Percentiles rank a stretch among this genome's conserved stretches.
Conservation (phyloP, 2,888 invertebrate species). For the Drosophila parthenogenetica region DNA sequence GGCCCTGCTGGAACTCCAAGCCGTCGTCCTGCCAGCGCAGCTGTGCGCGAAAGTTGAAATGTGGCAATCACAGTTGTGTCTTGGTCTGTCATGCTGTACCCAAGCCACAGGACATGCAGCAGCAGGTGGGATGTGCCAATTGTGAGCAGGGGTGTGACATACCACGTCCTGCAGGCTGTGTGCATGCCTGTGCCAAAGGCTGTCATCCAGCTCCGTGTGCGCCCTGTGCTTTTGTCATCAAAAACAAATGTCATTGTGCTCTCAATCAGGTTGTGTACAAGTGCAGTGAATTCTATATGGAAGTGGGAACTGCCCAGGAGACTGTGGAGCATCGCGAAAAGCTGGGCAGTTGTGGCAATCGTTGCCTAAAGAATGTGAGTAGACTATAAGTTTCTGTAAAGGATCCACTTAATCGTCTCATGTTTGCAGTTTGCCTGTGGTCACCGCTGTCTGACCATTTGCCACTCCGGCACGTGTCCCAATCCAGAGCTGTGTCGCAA, state of each 20-base stretch:
- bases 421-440: conserved; percentile 90
- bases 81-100: conserved; percentile 90
- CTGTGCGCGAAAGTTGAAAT: conserved; percentile 90
- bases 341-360: conserved; percentile 89
- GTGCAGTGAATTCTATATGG: conserved; percentile 89
- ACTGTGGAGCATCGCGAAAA: conserved; percentile 75
- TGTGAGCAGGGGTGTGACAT: conserved; percentile 88
- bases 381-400: not conserved
- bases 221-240: conserved; percentile 89
- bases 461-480: conserved; percentile 91
- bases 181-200: conserved; percentile 89
- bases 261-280: conserved; percentile 90
- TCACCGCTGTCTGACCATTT: conserved; percentile 91
- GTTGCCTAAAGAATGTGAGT: conserved; percentile 92
- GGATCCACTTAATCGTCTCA: not conserved
- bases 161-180: conserved; percentile 90
- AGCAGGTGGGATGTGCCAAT: conserved; percentile 86
- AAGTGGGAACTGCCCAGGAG: conserved; percentile 85
- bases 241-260: conserved; percentile 93
- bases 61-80: conserved; percentile 92
- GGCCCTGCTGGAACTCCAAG: conserved; percentile 90
- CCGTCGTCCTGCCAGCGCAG: conserved; percentile 91
- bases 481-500: conserved; percentile 90
- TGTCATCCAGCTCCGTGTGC: conserved; percentile 92
- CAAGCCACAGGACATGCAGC: conserved; percentile 85